Base-by-base conservation (phyloP, 1,140 invertebrate species). In the Anastrepha obliqua region DNA sequence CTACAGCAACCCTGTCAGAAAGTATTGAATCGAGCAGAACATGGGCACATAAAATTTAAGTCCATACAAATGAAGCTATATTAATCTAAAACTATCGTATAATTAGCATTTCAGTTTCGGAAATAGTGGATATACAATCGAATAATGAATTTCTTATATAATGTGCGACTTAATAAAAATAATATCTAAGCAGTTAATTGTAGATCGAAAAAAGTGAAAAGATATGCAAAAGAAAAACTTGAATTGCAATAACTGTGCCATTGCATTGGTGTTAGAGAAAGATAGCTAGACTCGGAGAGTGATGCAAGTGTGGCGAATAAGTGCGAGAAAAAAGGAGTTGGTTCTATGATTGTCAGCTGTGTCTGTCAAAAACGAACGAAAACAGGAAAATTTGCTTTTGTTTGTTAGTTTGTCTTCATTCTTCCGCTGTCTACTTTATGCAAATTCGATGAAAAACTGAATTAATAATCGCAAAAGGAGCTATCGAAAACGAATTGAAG, bases 381-480 rank as follows among this genome's bases (percentile, higher is more conserved):
- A 74, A 81, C 74, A 81, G 74, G 47, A 81, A 81, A 81, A 58
- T 55, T 81, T 81, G 44, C n/a, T 51, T 81, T 81, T 81, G 74
- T 81, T 55, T 81, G 47, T 81, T 81, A 29, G 74, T 81, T 81
- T 81, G 74, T 81, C 74, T 81, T 55, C 15, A 81, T 81, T 81
- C 74, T 81, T 81, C 74, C 74, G 74, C 74, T 81, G 74, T 81
- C 74, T 81, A 81, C 74, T 81, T 81, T 81, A 81, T 81, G 74
- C 74, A 81, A 81, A 81, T 81, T 81, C 55, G 47, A 55, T 55
- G 74, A 29, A 81, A 81, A 81, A 55, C 47, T 81, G 74, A 81
- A 81, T 81, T 81, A 81, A 51, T 81, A 55, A 81, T 20, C n/a
- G 47, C 15, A 51, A 81, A 58, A 81, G 55, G 44, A 20, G 29